phyloP scores from a whole-genome alignment of 2,113 vertebrate species.

The Hippocampus zosterae region DNA sequence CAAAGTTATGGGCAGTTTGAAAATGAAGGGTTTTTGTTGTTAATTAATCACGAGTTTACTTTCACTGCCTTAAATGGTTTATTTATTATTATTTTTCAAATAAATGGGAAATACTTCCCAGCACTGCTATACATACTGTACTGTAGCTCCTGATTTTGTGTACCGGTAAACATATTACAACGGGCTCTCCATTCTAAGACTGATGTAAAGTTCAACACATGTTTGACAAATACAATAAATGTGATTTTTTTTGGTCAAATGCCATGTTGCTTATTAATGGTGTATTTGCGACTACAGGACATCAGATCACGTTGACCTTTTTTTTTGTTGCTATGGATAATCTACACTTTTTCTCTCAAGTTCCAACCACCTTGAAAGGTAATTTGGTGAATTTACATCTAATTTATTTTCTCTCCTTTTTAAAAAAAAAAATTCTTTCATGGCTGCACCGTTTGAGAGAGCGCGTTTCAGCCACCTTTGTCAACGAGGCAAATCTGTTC shows the following conservation, averaged over 20 bases:
- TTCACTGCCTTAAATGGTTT: slow-evolving; percentile 89
- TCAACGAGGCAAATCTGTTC: slow-evolving; percentile 66
- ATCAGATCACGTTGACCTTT: slow-evolving; percentile 13
- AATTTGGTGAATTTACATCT: slow-evolving; percentile 38
- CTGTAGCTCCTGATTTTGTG: slow-evolving; percentile 85
- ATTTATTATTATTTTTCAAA: slow-evolving; percentile 80
- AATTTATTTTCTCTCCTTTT: slow-evolving; percentile 34
- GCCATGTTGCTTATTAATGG: slow-evolving; percentile 67
- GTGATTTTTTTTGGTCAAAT: slow-evolving; percentile 95
- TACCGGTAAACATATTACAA: slow-evolving; percentile 94
- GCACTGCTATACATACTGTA: slow-evolving; percentile 80
- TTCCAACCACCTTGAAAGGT: slow-evolving; percentile 53
- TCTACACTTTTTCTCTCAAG: slow-evolving; percentile 61
- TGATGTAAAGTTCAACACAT: slow-evolving; percentile 99
- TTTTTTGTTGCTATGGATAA: slow-evolving; percentile 53
- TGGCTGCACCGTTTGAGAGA: slow-evolving; percentile 53
- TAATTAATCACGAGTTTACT: slow-evolving; percentile 27
- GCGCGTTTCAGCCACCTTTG: slow-evolving; percentile 59
- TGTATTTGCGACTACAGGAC: neutral
- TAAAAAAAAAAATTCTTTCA: slow-evolving; percentile 17
- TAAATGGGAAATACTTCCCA: slow-evolving; percentile 78
- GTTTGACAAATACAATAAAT: slow-evolving; percentile 99
- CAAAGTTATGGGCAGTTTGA: slow-evolving; percentile 56
- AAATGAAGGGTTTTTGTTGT: neutral
- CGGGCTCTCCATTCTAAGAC: slow-evolving; percentile 93